A percentile compares a stretch with the other conserved stretches of the same genome.
phyloP scores from a whole-genome alignment of 2,797 vertebrate genomes.

The Enteromius fasciolatus region DNA sequence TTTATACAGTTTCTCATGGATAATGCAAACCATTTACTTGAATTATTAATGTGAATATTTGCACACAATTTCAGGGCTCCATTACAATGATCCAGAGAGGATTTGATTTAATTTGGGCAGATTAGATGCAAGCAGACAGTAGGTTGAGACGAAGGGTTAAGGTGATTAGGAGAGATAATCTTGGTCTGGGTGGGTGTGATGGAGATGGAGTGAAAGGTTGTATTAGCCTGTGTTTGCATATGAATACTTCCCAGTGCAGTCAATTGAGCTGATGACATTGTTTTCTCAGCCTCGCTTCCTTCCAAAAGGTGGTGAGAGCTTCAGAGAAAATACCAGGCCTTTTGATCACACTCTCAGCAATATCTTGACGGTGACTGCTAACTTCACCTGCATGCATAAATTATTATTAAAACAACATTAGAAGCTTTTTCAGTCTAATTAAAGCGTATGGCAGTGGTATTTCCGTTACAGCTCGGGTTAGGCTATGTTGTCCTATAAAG shows the following conservation, averaged over 20 bases:
- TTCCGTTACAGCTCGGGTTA: not conserved
- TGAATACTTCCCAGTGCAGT: constrained; percentile 60
- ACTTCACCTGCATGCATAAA: constrained; percentile 34
- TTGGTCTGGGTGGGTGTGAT: constrained; percentile 58
- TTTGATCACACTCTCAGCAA: constrained; percentile 39
- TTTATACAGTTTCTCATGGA: constrained; percentile 66
- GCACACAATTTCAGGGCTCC: constrained; percentile 74
- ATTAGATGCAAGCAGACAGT: constrained; percentile 69
- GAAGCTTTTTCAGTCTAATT: not conserved
- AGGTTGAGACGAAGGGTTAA: constrained; percentile 59
- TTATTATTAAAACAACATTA: constrained; percentile 22
- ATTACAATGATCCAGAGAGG: constrained; percentile 73
- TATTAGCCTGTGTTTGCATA: constrained; percentile 61
- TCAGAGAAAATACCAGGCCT: constrained; percentile 66
- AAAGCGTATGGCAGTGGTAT: not conserved
- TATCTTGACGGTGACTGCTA: constrained; percentile 19
- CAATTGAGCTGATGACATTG: constrained; percentile 57
- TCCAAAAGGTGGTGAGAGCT: constrained; percentile 17
- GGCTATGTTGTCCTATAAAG: not conserved
- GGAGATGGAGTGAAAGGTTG: constrained; percentile 65
- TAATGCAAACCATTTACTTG: constrained; percentile 66
- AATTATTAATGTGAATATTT: constrained; percentile 81
- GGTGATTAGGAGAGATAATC: constrained; percentile 70
- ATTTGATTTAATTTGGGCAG: constrained; percentile 74
- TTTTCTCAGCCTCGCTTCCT: constrained; percentile 45